phyloP scores from a whole-genome alignment of 2,888 invertebrate genomes.

The Drosophila tripunctata region DNA sequence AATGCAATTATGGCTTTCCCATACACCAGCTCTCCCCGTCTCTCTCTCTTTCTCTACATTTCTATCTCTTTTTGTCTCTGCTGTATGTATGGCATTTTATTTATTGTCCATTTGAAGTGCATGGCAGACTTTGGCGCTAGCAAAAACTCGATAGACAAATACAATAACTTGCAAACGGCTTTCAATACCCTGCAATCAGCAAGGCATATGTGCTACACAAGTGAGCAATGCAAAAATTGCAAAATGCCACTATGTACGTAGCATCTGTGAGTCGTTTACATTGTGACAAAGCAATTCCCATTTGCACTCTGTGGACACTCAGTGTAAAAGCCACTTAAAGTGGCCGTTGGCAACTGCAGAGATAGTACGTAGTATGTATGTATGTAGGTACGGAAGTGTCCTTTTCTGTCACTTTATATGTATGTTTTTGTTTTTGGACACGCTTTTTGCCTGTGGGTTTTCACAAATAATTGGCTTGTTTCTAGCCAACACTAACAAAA shows the following conservation, averaged over 20 bases:
- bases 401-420: constrained; percentile 14
- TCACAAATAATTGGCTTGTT: constrained; percentile 66
- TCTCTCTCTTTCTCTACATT: background rate
- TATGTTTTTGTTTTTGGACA: constrained; percentile 15
- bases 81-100: constrained; percentile 40
- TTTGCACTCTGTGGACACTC: constrained; percentile 8
- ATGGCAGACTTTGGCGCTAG: constrained; percentile 47
- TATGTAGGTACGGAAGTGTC: constrained; percentile 1
- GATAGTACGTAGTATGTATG: too few species aligned
- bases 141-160: constrained; percentile 53
- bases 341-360: constrained; percentile 21
- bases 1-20: constrained; percentile 80
- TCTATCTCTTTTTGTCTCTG: constrained; percentile 9
- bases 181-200: constrained; percentile 22
- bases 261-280: constrained; percentile 1
- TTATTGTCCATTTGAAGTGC: constrained; percentile 63
- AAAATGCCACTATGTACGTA: background rate
- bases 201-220: background rate
- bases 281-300: background rate
- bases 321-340: constrained; percentile 61
- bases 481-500: constrained; percentile 21
- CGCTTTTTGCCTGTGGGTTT: constrained; percentile 24
- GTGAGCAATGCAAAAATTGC: background rate
- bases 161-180: constrained; percentile 57
- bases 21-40: constrained; percentile 23